Evolutionary conservation across 2,113 vertebrate species (phyloP).

Genomic region (Muntiacus reevesi): DNA sequence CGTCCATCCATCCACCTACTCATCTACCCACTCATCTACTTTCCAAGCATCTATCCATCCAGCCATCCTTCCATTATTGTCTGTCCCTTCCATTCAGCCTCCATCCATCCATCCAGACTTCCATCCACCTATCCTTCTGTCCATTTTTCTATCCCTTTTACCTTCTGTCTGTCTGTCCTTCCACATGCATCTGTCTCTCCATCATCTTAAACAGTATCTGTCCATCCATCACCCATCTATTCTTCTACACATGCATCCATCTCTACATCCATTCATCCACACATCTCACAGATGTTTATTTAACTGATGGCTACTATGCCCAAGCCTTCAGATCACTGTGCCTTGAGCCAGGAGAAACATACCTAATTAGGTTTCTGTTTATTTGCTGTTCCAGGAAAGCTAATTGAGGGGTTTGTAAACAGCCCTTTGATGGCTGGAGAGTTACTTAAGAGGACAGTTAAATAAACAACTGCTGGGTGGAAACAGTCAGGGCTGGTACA

Average conservation of each 20-base stretch:
- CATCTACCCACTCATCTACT: too few species aligned
- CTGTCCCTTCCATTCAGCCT: background rate
- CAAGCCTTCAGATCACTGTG: background rate
- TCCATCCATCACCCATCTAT: background rate
- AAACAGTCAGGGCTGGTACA: background rate
- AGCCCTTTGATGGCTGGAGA: slow-evolving; percentile 59
- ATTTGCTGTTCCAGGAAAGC: slow-evolving; percentile 64
- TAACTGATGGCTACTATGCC: background rate
- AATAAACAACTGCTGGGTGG: slow-evolving; percentile 25
- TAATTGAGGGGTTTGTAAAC: slow-evolving; percentile 72
- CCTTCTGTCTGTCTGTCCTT: background rate
- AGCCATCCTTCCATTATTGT: background rate
- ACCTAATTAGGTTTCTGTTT: slow-evolving; percentile 61
- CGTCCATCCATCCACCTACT: too few species aligned
- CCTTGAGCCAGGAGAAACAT: slow-evolving; percentile 15
- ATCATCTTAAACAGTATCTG: background rate
- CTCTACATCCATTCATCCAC: background rate
- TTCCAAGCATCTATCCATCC: background rate
- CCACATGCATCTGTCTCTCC: background rate
- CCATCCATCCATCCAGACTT: background rate
- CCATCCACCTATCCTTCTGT: background rate
- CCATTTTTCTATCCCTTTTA: too few species aligned
- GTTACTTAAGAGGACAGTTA: slow-evolving; percentile 69
- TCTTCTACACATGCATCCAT: too few species aligned
- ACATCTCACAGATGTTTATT: background rate